A percentile compares a stretch with the other conserved stretches of the same genome.
Evolutionary conservation across 2,113 vertebrate species (phyloP).

Genomic region (Sceloporus undulatus): DNA sequence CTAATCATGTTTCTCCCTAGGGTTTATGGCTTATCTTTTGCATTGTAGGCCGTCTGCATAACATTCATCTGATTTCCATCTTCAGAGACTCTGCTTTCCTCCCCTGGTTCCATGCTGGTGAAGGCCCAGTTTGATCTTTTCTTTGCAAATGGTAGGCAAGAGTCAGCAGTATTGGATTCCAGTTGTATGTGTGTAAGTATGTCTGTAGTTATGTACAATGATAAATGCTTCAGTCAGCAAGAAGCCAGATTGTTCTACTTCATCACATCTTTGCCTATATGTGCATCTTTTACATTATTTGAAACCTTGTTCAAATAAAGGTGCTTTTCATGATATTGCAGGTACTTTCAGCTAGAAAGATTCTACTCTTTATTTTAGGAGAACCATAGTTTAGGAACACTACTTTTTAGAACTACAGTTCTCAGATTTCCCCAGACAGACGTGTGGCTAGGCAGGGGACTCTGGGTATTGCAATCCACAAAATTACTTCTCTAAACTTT

Average conservation of each 20-base stretch:
- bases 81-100: neutral
- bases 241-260: neutral
- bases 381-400: too few relatives aligned
- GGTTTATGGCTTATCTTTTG: neutral
- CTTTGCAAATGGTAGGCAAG: neutral
- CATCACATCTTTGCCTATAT: neutral
- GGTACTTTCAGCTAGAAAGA: too few relatives aligned
- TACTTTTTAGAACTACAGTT: too few relatives aligned
- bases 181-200: neutral
- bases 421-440: too few relatives aligned
- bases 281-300: neutral
- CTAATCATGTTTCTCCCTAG: neutral
- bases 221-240: slow-evolving; percentile 1
- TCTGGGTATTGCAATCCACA: too few relatives aligned
- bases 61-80: neutral
- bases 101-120: neutral
- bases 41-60: slow-evolving; percentile 1
- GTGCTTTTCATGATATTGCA: too few relatives aligned
- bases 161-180: neutral
- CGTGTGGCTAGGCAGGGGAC: too few relatives aligned
- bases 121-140: neutral
- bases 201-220: neutral
- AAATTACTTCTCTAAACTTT: too few relatives aligned
- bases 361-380: too few relatives aligned
- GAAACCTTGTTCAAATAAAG: neutral